These are phyloP conservation scores for Pseudomyrmex dendroicus DNA, from an alignment of 1,140 invertebrate species.

Conservation along the genomic window DNA sequence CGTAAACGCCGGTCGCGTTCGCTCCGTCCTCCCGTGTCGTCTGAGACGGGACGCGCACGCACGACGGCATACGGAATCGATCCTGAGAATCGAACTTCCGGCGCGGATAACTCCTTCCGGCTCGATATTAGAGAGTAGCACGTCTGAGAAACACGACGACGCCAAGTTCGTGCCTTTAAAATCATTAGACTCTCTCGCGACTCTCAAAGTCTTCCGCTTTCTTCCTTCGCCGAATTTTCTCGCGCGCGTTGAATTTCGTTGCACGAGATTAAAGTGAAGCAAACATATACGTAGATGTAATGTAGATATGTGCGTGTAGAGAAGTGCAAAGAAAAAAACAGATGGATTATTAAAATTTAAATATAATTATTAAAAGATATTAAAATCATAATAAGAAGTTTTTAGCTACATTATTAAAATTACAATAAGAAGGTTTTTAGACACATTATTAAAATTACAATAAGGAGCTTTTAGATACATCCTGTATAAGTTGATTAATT, in stretches of 20 bases:
- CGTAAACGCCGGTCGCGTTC: conserved; percentile 61
- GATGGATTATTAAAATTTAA: neutral
- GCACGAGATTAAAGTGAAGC: neutral
- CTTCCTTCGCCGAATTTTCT: neutral
- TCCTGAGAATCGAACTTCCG: conserved; percentile 82
- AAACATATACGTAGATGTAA: too few species aligned
- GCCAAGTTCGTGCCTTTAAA: conserved; percentile 23
- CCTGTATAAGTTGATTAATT: neutral
- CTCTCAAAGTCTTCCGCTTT: neutral
- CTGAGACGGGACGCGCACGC: conserved; percentile 76
- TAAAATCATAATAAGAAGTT: neutral
- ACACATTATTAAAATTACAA: too few species aligned
- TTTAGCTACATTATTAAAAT: neutral
- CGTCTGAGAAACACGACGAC: conserved; percentile 56
- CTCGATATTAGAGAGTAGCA: conserved; percentile 65
- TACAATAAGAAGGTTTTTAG: too few species aligned
- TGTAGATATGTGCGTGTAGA: neutral
- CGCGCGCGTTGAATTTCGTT: neutral
- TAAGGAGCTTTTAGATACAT: too few species aligned
- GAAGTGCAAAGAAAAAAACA: neutral
- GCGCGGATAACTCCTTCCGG: conserved; percentile 74
- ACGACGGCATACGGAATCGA: conserved; percentile 81
- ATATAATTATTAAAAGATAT: too few species aligned
- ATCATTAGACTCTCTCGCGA: neutral
- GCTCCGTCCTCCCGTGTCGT: conserved; percentile 63